Evolutionary conservation across 2,797 vertebrate genomes (phyloP), one percentile per base, ranked within the genome.

Genomic region (Sebastes cheni): DNA sequence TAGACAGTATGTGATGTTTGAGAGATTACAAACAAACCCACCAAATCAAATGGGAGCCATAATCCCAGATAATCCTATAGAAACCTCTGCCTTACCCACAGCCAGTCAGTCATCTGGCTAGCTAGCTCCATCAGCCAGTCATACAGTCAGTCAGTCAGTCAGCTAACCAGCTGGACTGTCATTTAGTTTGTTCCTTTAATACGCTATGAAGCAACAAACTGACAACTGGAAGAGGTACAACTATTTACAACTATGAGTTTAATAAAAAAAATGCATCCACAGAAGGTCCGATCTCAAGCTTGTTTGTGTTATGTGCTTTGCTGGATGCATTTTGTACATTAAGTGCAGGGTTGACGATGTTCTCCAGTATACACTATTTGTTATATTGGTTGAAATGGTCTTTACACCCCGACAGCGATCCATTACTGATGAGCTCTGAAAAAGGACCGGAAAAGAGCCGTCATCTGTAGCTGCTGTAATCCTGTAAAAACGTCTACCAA

Each of bases 41-140:
- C 67, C 29, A 81, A 90, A 89, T 88, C 65, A 90, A 92, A 91
- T 64, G 60, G 77, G 67, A 87, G 67, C 69, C 9, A 29, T 90
- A 92, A 94, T 93, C 86, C 86, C 11, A 42, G 75, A 84, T 94
- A 92, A 94, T 94, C 92, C 85, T 86, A 88, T 84, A 80, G 90
- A 85, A 91, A 89, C 75, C 76, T 72, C 82, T 56, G 80, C 27
- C 25, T 82, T 54, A 39, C 42, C 60, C 80, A n/a, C 69, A 75
- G 67, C 55, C 74, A 88, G 56, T 69, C 81, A 81, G 74, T 88
- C 85, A 78, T 88, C 76, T 77, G 72, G 71, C 74, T 70, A 34
- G 74, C 76, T 74, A 78, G 46, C 75, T 71, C 23, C 61, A 71
- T 46, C 72, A 76, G 65, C 25, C 18, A 71, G 54, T 34, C 80